Base-by-base conservation (phyloP, 2,888 invertebrate species). In the Chymomyza fuscimana region DNA sequence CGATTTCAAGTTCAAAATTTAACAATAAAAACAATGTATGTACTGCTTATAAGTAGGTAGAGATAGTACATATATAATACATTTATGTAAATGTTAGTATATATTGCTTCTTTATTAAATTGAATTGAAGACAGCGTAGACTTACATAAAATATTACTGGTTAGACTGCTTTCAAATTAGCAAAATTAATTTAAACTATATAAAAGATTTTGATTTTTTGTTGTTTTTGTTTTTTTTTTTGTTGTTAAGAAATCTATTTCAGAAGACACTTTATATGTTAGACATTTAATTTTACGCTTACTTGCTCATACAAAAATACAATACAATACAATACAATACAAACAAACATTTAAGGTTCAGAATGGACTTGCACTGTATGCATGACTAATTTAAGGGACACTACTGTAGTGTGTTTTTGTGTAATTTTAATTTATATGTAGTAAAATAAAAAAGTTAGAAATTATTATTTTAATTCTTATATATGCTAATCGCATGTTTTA, bases 81-180 rank as follows among this genome's bases (percentile, higher is more conserved):
- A 32, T 32, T 32, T 32, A 9, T 32, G 32, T 32, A 32, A 32
- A 32, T 32, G 32, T 32, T 32, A 32, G 32, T 32, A 32, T 69
- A 69, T 78, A 75, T 84, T 74, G 81, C 75, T 81, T 51, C 61
- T 74, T 75, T 80, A 69, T 85, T 85, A 72, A 82, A 70, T 78
- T 72, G 76, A 79, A 78, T 81, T 84, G 74, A 87, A 82, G 82
- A 83, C 85, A 85, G 70, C 72, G 68, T 72, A 82, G 70, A 73
- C 80, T 85, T 77, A 29, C 50, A 46, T 52, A 65, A 5, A n/a
- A 25, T 58, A 10, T 65, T 76, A 56, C 56, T 77, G 77, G 80
- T 77, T 80, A 84, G 86, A 84, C 84, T 74, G 76, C 63, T 72
- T 72, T 71, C 63, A 84, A 86, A 82, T 79, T 56, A 74, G 40